phyloP scores from a whole-genome alignment of 2,888 invertebrate genomes.

The Galeruca laticollis region DNA sequence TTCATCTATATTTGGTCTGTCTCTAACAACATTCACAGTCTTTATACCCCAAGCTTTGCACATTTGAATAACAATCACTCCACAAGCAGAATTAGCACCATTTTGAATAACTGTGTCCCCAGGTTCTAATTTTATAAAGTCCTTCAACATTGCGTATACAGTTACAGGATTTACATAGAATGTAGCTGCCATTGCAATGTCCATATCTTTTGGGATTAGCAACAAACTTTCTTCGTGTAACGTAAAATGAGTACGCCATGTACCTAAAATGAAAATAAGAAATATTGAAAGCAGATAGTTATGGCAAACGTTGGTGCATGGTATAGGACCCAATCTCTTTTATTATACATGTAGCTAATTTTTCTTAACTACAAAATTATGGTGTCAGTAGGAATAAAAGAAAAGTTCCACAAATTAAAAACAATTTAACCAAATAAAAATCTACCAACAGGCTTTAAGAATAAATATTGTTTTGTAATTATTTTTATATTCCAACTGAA shows the following conservation, averaged over 20 bases:
- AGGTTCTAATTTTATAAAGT: slow-evolving; percentile 79
- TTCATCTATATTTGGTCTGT: slow-evolving; percentile 77
- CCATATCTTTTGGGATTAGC: slow-evolving; percentile 79
- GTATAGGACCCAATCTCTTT: neutral
- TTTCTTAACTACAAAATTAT: too few relatives aligned
- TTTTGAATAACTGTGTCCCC: slow-evolving; percentile 95
- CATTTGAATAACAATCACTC: slow-evolving; percentile 93
- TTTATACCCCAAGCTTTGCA: slow-evolving; percentile 82
- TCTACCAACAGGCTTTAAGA: too few relatives aligned
- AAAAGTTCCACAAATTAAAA: too few relatives aligned
- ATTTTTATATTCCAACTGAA: too few relatives aligned
- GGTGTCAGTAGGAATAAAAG: too few relatives aligned
- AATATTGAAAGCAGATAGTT: neutral
- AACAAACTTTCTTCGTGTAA: slow-evolving; percentile 69
- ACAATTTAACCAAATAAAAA: too few relatives aligned
- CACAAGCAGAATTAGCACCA: slow-evolving; percentile 95
- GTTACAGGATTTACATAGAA: slow-evolving; percentile 95
- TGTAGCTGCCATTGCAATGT: slow-evolving; percentile 86
- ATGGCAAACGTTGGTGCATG: neutral
- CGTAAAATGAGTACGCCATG: slow-evolving; percentile 84
- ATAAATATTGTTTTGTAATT: too few relatives aligned
- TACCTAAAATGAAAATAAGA: slow-evolving; percentile 74
- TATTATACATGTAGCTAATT: too few relatives aligned
- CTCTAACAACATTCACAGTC: slow-evolving; percentile 88
- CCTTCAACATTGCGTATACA: slow-evolving; percentile 95